These are phyloP conservation scores for Liasis olivaceus DNA, from an alignment of 2,797 vertebrate species.

Conservation along the genomic window DNA sequence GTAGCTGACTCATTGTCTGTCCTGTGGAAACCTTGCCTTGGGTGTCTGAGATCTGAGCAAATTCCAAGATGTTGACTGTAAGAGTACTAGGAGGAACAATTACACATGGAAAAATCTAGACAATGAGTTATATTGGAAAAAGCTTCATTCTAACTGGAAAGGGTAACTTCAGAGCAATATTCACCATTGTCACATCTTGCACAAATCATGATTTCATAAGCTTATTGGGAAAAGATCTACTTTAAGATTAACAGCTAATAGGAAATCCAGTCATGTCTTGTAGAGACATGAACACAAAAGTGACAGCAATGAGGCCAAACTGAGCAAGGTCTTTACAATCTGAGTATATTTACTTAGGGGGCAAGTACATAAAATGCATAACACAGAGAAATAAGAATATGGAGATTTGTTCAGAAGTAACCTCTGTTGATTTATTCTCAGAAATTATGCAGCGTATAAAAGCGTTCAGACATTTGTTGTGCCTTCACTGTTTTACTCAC, in stretches of 20 bases:
- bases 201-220: background rate
- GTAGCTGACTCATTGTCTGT: background rate
- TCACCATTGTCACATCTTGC: background rate
- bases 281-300: background rate
- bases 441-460: background rate
- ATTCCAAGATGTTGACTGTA: background rate
- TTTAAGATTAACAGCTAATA: background rate
- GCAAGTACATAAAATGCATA: background rate
- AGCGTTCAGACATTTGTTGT: background rate
- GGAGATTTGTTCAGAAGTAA: background rate
- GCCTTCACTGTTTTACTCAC: background rate
- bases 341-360: background rate
- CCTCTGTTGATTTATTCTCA: background rate
- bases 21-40: background rate
- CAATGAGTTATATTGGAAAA: background rate
- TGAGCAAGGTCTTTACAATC: background rate
- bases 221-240: background rate
- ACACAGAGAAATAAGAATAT: background rate
- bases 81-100: background rate
- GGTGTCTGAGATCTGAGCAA: background rate
- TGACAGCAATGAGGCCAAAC: background rate
- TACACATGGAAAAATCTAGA: background rate
- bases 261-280: background rate
- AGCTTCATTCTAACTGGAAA: background rate
- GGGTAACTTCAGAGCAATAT: background rate